Conservation (phyloP, 2,113 vertebrate species). For the Phalacrocorax carbo region DNA sequence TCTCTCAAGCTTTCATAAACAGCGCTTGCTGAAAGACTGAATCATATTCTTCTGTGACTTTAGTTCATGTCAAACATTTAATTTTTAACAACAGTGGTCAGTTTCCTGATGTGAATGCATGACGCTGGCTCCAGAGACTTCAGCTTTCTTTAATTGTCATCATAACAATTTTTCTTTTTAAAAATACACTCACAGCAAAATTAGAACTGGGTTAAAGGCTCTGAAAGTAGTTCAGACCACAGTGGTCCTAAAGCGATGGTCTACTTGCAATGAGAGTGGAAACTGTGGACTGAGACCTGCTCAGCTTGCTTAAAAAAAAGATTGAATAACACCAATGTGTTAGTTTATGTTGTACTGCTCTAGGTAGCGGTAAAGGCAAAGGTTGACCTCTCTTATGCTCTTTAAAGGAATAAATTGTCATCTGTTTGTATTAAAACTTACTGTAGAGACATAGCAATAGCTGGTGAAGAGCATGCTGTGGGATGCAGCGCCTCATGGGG, state of each 20-base stretch:
- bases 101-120: constrained; percentile 33
- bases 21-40: constrained; percentile 41
- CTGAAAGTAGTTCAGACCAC: constrained; percentile 45
- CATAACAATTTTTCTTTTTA: constrained; percentile 50
- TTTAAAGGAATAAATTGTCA: background rate
- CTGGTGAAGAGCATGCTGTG: background rate
- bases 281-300: background rate
- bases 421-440: background rate
- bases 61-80: constrained; percentile 53
- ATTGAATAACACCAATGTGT: no score
- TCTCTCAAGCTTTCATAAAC: constrained; percentile 59
- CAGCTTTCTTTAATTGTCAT: constrained; percentile 51
- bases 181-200: background rate
- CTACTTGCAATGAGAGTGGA: background rate
- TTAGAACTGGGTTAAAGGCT: constrained; percentile 41
- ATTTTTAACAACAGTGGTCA: constrained; percentile 55
- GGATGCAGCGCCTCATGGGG: background rate
- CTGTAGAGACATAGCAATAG: background rate
- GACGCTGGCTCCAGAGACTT: background rate
- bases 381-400: background rate
- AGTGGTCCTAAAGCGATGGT: background rate
- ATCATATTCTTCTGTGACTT: constrained; percentile 57
- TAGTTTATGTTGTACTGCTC: background rate
- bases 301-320: background rate
- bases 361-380: background rate